Evolutionary conservation across 2,797 vertebrate species (phyloP).

Genomic region (Myripristis murdjan): DNA sequence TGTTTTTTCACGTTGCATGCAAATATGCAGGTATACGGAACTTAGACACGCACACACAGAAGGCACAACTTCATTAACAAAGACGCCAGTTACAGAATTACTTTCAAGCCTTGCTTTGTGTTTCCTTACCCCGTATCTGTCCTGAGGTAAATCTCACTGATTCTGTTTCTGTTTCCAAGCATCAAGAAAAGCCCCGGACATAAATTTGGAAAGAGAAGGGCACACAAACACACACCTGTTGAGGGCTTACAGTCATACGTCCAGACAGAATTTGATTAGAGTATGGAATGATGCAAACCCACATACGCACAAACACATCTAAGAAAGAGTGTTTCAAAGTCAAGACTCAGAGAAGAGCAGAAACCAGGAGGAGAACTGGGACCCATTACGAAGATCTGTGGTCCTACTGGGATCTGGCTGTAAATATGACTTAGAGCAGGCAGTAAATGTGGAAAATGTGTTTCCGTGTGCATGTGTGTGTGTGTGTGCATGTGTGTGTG

Average conservation of each 20-base stretch:
- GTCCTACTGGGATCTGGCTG: slow-evolving; percentile 32
- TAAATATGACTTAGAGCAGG: slow-evolving; percentile 8
- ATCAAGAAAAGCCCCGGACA: too few species aligned
- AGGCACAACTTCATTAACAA: slow-evolving; percentile 59
- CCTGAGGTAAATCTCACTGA: slow-evolving; percentile 8
- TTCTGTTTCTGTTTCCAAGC: neutral
- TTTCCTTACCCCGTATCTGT: slow-evolving; percentile 30
- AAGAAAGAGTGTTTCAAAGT: neutral
- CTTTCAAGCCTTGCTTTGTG: slow-evolving; percentile 55
- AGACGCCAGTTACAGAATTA: slow-evolving; percentile 60
- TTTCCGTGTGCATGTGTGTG: slow-evolving; percentile 14
- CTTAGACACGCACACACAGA: slow-evolving; percentile 19
- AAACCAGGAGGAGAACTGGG: neutral
- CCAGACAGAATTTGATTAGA: too few species aligned
- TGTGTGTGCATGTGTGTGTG: slow-evolving; percentile 15
- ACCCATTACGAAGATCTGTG: slow-evolving; percentile 14
- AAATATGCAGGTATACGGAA: too few species aligned
- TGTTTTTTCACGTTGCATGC: slow-evolving; percentile 32
- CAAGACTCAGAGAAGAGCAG: too few species aligned
- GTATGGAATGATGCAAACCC: slow-evolving; percentile 4
- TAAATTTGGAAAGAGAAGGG: too few species aligned
- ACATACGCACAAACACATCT: neutral
- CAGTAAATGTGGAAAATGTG: neutral
- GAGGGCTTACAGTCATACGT: neutral
- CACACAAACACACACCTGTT: slow-evolving; percentile 24